These are phyloP conservation scores for Ganaspis sp. DNA, from an alignment of 1,140 invertebrate species.

Conservation along the genomic window DNA sequence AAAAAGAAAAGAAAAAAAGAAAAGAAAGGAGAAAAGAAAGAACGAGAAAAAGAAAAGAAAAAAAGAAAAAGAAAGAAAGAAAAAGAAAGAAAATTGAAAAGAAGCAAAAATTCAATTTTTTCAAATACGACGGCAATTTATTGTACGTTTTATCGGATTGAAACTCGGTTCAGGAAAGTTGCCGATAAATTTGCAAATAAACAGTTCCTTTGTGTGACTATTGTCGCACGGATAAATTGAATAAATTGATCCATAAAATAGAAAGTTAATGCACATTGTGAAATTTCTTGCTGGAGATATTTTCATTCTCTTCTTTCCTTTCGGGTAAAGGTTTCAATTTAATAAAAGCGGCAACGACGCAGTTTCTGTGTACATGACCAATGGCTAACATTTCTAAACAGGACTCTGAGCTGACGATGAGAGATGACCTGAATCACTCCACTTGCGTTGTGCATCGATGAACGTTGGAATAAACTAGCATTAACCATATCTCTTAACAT, in stretches of 20 bases:
- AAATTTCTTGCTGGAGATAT: background rate
- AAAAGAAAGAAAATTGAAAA: no score
- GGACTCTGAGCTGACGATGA: conserved; percentile 1
- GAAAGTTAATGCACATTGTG: background rate
- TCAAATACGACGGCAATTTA: no score
- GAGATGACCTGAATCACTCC: conserved; percentile 11
- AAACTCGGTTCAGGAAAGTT: no score
- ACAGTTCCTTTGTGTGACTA: background rate
- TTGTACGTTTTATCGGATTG: no score
- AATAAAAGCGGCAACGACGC: background rate
- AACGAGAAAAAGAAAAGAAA: background rate
- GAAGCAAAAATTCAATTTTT: no score
- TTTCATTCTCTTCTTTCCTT: conserved; percentile 7
- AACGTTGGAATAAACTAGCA: background rate
- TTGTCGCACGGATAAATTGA: background rate
- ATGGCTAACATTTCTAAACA: background rate
- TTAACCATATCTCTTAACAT: background rate
- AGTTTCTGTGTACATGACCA: background rate
- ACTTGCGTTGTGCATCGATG: background rate
- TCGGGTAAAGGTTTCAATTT: background rate
- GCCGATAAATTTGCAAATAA: background rate
- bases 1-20: no score
- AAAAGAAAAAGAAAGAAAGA: no score
- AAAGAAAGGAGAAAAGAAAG: background rate
- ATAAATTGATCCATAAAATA: conserved; percentile 8